phyloP scores from a whole-genome alignment of 2,113 vertebrate species.

The Pseudonaja textilis region DNA sequence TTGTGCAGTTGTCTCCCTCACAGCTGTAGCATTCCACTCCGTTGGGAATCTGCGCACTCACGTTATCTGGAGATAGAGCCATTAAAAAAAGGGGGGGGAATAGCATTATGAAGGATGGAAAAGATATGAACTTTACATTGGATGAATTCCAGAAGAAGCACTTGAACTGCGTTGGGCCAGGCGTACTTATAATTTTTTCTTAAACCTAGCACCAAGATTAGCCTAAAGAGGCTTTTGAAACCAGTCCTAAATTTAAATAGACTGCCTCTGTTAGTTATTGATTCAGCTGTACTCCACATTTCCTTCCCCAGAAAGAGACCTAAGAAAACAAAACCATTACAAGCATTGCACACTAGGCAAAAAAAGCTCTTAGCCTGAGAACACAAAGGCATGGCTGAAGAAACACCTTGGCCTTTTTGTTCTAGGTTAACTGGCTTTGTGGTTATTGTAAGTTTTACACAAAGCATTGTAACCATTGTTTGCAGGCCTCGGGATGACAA shows the following conservation, averaged over 20 bases:
- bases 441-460: not conserved
- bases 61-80: conserved; percentile 47
- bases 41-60: conserved; percentile 42
- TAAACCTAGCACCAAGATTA: not conserved
- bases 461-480: not conserved
- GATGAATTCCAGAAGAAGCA: not conserved
- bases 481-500: not conserved
- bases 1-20: conserved; percentile 48
- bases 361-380: not conserved
- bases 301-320: not conserved
- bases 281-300: not conserved
- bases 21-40: conserved; percentile 64
- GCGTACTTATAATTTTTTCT: not conserved
- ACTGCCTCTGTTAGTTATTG: not conserved
- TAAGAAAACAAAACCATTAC: not conserved
- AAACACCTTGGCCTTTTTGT: not conserved
- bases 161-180: not conserved
- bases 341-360: not conserved
- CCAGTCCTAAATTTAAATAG: not conserved
- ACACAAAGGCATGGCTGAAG: not conserved
- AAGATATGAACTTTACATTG: too few species aligned
- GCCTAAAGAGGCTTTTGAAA: not conserved
- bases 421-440: not conserved
- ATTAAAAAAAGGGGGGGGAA: not conserved
- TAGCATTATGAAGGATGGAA: not conserved